Conservation (phyloP, 2,113 vertebrate genomes). For the Archocentrus centrarchus region DNA sequence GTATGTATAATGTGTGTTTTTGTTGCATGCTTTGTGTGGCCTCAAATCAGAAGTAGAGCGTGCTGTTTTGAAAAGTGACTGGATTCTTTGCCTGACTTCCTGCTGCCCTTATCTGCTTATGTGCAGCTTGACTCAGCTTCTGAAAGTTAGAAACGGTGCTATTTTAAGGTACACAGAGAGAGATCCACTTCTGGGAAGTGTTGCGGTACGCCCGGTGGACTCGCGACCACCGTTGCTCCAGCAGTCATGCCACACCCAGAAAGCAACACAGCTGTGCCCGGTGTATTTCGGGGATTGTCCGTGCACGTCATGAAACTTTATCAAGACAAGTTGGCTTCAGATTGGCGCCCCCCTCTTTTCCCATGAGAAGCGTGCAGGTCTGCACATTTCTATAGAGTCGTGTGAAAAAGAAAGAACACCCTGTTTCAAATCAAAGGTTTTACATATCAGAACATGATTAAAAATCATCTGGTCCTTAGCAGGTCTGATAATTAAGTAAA, state of each 20-base stretch:
- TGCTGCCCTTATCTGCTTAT: background rate
- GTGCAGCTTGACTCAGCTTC: background rate
- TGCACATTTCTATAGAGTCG: background rate
- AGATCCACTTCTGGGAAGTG: background rate
- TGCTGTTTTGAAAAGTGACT: background rate
- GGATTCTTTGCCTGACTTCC: no score
- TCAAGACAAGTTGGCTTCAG: background rate
- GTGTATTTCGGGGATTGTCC: background rate
- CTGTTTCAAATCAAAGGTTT: no score
- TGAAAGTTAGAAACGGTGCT: background rate
- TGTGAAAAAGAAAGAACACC: background rate
- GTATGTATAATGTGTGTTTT: background rate
- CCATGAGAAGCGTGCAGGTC: background rate
- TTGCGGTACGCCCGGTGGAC: background rate
- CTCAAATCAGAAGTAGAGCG: background rate
- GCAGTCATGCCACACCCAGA: no score
- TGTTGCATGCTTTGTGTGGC: background rate
- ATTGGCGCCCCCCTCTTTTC: background rate
- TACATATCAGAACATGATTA: no score
- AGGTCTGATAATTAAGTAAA: no score
- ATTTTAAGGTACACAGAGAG: background rate
- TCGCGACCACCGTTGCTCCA: background rate
- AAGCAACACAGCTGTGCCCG: background rate
- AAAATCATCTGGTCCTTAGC: no score
- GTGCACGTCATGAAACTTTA: background rate